Evolutionary conservation across 2,113 vertebrate species (phyloP), one percentile per base, ranked within the genome.

Genomic region (Gopherus evgoodei): DNA sequence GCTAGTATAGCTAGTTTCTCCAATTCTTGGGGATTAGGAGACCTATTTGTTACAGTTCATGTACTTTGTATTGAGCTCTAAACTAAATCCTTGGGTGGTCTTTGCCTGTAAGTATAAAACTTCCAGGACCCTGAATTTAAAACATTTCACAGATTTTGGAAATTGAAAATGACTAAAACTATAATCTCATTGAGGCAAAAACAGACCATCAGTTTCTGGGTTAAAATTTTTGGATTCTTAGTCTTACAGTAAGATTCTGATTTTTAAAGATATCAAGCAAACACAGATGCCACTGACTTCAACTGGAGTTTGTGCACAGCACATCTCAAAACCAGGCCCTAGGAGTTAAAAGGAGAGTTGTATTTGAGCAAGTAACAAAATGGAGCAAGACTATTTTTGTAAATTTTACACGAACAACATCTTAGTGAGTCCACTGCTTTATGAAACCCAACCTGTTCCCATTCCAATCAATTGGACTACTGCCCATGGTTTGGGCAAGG

Each of bases 21-120:
- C 96, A 96, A 94, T 94, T 92, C 92, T 24, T 6, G 94, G 95
- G 90, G 90, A 86, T 96, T 62, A 83, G 25, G 5, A 96, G 78
- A 75, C 83, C 86, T 81, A 53, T 86, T 96, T 94, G 93, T 92
- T 84, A 69, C 35, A n/a, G 96, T 95, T 91, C 44, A 82, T 38
- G 25, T 62, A 65, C 11, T 88, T 21, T 47, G 25, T 57, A 50
- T 83, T 75, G 38, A 88, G 85, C 83, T 86, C 83, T 84, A 24
- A 96, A 87, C 86, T 12, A 59, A 7, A 88, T 79, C 52, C 76
- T 65, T 12, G 81, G 78, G 53, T 25, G 8, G 81, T 86, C 90
- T 86, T 11, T 62, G 90, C 91, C 91, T 94, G 87, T n/a, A 65
- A 44, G 87, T 2, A 4, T 62, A 52, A 87, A 85, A 93, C 92